Base-by-base conservation (phyloP, 2,113 vertebrate species). In the Seriola quinqueradiata region DNA sequence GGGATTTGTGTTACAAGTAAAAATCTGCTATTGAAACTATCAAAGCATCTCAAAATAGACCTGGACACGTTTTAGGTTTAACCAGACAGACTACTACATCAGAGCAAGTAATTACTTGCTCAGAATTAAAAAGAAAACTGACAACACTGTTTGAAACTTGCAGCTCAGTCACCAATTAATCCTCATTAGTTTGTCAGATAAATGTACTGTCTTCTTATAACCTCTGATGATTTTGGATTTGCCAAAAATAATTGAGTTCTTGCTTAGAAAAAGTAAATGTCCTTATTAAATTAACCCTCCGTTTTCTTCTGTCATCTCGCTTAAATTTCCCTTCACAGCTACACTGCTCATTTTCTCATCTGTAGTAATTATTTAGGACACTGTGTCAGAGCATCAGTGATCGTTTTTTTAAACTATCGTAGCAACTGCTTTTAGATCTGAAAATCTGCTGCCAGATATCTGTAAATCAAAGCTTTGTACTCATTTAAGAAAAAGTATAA, bases 201-300 rank as follows among this genome's bases (percentile, higher is more conserved):
- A 23, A 64, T 48, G 21, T 17, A 61, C 46, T 25, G 17, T 23
- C 50, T 19, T 7, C 23, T 28, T 21, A 12, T 57, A 36, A 25
- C 23, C 65, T 87, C 63, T 86, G 40, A 75, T 63, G n/a, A 21
- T 63, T 64, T 63, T 21, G 21, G 32, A 76, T 79, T 65, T 34
- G 13, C 16, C 60, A 63, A 40, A 28, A 69, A 65, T 28, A 73
- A 76, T 68, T 32, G 16, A 32, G 12, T 36, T 25, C 70, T 70
- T 70, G 5, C 32, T 68, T 17, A 25, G 69, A 65, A 17, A 54
- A 73, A 38, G 19, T 19, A 23, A 70, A 71, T 3, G 16, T 54
- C 11, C 12, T 4, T 1, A 38, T 11, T 44, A 28, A 59, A 36
- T 72, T 9, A 72, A 44, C 66, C 34, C 28, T 65, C 17, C 6